phyloP scores from a whole-genome alignment of 2,797 vertebrate genomes.

The Hirundo rustica region DNA sequence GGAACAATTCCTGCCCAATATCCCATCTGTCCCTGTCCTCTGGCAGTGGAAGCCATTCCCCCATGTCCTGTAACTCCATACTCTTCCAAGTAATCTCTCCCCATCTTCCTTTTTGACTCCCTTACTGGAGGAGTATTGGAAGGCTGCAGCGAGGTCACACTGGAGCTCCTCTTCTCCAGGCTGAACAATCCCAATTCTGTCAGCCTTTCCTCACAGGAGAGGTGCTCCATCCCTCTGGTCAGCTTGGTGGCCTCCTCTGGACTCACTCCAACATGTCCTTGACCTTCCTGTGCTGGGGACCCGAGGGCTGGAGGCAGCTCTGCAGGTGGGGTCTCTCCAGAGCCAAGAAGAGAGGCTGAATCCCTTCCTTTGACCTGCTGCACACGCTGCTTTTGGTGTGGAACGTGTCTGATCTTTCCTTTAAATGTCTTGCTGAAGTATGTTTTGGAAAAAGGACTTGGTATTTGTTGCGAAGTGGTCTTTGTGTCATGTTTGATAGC shows the following conservation, averaged over 20 bases:
- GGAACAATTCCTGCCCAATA: not conserved
- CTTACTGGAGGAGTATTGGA: not conserved
- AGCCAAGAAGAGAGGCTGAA: not conserved
- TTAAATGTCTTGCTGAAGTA: not conserved
- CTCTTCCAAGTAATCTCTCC: too few species aligned
- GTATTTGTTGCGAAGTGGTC: not conserved
- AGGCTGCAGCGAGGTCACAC: not conserved
- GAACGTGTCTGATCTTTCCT: not conserved
- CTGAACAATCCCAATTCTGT: not conserved
- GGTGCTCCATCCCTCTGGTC: not conserved
- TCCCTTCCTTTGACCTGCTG: not conserved
- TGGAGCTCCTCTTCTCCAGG: not conserved
- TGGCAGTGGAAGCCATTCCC: not conserved
- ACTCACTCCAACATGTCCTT: not conserved
- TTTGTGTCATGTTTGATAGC: not conserved
- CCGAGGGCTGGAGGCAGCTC: not conserved
- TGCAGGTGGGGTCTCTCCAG: not conserved
- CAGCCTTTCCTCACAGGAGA: not conserved
- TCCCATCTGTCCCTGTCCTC: not conserved
- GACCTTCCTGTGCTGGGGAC: not conserved
- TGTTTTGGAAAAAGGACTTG: not conserved
- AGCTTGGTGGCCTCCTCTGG: not conserved
- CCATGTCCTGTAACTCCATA: fast-evolving
- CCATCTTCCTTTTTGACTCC: not conserved
- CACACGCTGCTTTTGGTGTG: fast-evolving